Conservation (phyloP, 2,113 vertebrate species). For the Pollachius pollachius region DNA sequence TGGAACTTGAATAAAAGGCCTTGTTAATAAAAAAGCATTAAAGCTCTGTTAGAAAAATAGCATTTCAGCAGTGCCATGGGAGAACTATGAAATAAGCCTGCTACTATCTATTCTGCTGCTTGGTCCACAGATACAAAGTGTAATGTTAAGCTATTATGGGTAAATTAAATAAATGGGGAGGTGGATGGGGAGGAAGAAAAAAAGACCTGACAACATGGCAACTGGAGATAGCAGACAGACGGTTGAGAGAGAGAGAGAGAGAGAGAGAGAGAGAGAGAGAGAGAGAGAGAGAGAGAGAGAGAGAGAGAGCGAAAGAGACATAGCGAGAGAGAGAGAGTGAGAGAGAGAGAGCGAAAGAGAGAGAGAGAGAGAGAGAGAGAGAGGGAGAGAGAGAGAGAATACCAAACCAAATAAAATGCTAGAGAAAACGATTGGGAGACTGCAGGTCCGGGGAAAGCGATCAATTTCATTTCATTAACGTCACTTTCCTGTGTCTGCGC, state of each 20-base stretch:
- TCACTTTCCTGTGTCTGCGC: constrained; percentile 22
- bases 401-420: background rate
- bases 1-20: constrained; percentile 7
- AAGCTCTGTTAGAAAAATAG: constrained; percentile 35
- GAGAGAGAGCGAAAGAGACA: no score
- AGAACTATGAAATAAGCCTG: constrained; percentile 4
- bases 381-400: constrained; percentile 7
- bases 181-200: background rate
- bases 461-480: constrained; percentile 46
- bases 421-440: background rate
- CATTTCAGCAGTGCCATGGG: constrained; percentile 20
- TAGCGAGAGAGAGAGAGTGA: no score
- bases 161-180: constrained; percentile 4
- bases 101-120: background rate
- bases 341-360: no score
- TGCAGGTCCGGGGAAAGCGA: constrained; percentile 26
- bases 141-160: constrained; percentile 24
- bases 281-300: constrained; percentile 1
- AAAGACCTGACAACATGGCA: background rate
- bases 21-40: constrained; percentile 31
- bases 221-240: constrained; percentile 20
- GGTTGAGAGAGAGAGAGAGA: constrained; percentile 16
- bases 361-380: background rate
- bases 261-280: background rate
- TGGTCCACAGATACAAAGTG: constrained; percentile 16